Conservation (phyloP, 2,797 vertebrate species). For the Natrix natrix region DNA sequence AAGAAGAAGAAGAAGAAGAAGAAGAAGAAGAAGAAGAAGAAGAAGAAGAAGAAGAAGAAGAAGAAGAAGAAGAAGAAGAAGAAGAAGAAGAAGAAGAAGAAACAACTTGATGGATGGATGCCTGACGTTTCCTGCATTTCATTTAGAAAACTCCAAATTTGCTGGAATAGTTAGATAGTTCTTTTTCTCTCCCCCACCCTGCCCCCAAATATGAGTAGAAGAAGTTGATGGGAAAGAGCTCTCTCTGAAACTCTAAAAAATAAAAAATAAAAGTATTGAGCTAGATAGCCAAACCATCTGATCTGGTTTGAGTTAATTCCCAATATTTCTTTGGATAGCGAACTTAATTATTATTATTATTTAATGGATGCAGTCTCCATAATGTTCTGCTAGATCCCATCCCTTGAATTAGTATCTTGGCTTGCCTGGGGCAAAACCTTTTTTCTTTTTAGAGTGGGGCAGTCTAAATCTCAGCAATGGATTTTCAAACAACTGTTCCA, state of each 20-base stretch:
- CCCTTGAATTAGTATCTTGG: not conserved
- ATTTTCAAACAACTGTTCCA: not conserved
- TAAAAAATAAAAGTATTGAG: not conserved
- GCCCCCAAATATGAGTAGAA: not conserved
- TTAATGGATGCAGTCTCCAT: not conserved
- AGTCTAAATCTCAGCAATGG: not conserved
- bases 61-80: no score
- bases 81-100: not conserved
- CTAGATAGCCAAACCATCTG: not conserved
- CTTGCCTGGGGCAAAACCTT: not conserved
- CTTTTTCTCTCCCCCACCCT: not conserved
- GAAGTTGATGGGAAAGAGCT: not conserved
- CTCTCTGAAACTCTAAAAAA: not conserved
- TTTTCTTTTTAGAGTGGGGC: not conserved
- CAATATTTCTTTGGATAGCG: not conserved
- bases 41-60: no score
- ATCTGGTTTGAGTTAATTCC: not conserved
- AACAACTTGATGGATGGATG: not conserved
- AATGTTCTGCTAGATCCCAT: not conserved
- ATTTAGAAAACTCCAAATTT: not conserved
- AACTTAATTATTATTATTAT: not conserved
- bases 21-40: no score
- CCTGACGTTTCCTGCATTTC: not conserved
- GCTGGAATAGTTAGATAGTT: not conserved
- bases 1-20: accelerated